phyloP scores from a whole-genome alignment of 2,797 vertebrate genomes.

The Dermochelys coriacea region DNA sequence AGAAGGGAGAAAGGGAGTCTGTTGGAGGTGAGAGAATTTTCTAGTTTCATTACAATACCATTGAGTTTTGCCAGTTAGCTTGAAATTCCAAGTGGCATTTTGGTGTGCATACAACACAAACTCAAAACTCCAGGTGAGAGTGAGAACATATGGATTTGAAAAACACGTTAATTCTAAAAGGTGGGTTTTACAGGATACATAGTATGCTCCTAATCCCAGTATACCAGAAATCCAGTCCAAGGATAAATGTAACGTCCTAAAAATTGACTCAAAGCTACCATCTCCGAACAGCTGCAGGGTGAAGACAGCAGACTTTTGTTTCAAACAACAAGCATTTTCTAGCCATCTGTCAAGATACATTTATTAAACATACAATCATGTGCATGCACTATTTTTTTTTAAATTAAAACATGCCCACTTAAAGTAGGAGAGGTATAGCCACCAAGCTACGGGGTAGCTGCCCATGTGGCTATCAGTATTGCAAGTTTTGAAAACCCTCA shows the following conservation, averaged over 20 bases:
- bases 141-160: not conserved
- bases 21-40: not conserved
- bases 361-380: not conserved
- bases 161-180: not conserved
- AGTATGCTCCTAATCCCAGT: not conserved
- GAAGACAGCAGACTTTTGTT: not conserved
- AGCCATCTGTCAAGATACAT: not conserved
- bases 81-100: not conserved
- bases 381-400: not conserved
- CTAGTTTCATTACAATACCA: not conserved
- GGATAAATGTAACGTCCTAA: not conserved
- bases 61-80: not conserved
- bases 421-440: not conserved
- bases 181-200: not conserved
- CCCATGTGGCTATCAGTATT: not conserved
- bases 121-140: not conserved
- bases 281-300: not conserved
- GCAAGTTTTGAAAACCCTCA: constrained; percentile 24
- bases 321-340: not conserved
- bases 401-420: not conserved
- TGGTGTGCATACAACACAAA: not conserved
- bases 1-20: not conserved
- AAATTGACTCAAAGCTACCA: not conserved
- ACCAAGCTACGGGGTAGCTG: not conserved
- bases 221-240: not conserved